Evolutionary conservation across 2,797 vertebrate genomes (phyloP).

Genomic region (Coccyzus lansbergi): DNA sequence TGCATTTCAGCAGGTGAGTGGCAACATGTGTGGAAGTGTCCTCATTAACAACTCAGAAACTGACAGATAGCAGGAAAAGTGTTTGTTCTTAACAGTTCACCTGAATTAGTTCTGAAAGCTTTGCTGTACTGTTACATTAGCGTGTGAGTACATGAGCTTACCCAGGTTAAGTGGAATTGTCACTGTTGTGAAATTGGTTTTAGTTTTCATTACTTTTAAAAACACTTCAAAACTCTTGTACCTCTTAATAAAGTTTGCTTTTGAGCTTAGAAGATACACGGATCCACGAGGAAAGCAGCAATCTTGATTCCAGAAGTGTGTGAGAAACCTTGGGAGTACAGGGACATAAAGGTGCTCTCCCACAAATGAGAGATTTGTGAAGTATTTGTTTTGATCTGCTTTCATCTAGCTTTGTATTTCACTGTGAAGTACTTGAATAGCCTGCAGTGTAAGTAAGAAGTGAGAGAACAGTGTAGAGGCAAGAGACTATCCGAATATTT

Average conservation of each 20-base stretch:
- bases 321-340: background rate
- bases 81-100: background rate
- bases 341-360: conserved; percentile 24
- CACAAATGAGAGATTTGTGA: background rate
- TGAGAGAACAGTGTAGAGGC: background rate
- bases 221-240: background rate
- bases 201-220: background rate
- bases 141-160: background rate
- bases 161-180: background rate
- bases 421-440: background rate
- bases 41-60: background rate
- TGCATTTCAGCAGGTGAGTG: background rate
- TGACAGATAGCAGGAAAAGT: background rate
- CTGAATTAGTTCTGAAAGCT: background rate
- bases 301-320: background rate
- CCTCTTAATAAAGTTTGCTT: background rate
- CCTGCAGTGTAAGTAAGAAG: background rate
- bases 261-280: background rate
- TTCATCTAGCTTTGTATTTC: background rate
- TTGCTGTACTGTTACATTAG: background rate
- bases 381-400: background rate
- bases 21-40: background rate
- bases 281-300: background rate
- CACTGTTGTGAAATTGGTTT: background rate
- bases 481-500: background rate